A percentile compares a stretch with the other conserved stretches of the same genome.
phyloP scores from a whole-genome alignment of 2,797 vertebrate species.

The Phrynocephalus vlangalii region DNA sequence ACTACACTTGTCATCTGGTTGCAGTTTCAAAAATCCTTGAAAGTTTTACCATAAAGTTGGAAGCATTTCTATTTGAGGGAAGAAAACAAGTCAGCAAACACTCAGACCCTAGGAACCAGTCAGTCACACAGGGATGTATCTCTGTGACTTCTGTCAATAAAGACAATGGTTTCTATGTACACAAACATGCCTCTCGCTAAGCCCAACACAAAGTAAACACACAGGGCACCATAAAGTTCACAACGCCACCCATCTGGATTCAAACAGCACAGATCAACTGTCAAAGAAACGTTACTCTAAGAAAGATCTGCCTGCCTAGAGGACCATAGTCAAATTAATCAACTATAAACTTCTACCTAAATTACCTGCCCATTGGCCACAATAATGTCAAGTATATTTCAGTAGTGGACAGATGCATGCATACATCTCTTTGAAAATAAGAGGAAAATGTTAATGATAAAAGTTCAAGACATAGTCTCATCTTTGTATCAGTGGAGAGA shows the following conservation, averaged over 20 bases:
- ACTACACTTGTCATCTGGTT: slow-evolving; percentile 65
- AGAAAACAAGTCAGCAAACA: slow-evolving; percentile 56
- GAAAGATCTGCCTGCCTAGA: slow-evolving; percentile 32
- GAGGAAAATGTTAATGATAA: not conserved
- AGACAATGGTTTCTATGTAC: slow-evolving; percentile 84
- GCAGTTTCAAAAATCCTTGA: slow-evolving; percentile 74
- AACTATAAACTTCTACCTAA: not conserved
- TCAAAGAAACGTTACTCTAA: slow-evolving; percentile 55
- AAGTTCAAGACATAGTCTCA: not conserved
- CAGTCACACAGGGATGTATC: slow-evolving; percentile 76
- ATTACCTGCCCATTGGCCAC: not conserved
- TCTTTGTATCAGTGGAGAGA: not conserved
- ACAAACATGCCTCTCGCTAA: slow-evolving; percentile 76
- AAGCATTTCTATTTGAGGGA: slow-evolving; percentile 78
- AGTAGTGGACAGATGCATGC: not conserved
- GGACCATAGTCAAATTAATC: not conserved
- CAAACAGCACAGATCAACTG: slow-evolving; percentile 53
- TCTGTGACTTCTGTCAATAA: slow-evolving; percentile 80
- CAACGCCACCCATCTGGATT: slow-evolving; percentile 58
- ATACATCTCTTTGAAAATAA: slow-evolving; percentile 5
- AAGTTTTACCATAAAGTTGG: slow-evolving; percentile 64
- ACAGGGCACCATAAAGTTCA: slow-evolving; percentile 72
- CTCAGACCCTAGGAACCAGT: slow-evolving; percentile 66
- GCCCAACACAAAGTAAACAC: slow-evolving; percentile 77
- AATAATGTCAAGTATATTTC: not conserved